These are phyloP conservation scores for Rousettus leschenaultii DNA, from an alignment of 2,113 vertebrate species.

Conservation along the genomic window DNA sequence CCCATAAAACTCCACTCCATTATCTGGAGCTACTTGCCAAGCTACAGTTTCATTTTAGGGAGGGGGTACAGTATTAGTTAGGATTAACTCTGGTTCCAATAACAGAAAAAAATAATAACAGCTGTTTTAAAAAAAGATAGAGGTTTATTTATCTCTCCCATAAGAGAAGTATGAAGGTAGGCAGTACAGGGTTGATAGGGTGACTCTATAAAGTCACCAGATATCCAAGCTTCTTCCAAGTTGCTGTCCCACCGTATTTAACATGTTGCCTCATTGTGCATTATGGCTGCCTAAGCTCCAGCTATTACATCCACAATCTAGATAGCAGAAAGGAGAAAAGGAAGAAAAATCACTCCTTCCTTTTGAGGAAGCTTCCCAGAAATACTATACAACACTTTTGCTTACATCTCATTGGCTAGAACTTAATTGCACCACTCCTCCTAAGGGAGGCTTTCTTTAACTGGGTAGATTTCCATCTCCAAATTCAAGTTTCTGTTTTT, in stretches of 20 bases:
- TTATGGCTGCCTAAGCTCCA: not conserved
- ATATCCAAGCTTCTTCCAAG: not conserved
- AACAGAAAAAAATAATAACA: not conserved
- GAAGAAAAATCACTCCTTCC: not conserved
- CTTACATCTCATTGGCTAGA: not conserved
- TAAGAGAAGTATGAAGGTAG: not conserved
- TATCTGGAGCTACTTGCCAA: slow-evolving; percentile 15
- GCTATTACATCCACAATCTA: not conserved
- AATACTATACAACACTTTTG: not conserved
- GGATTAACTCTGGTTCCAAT: not conserved
- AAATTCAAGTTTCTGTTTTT: not conserved
- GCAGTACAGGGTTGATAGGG: not conserved
- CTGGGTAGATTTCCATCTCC: not conserved
- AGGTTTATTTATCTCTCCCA: not conserved
- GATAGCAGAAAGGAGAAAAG: not conserved
- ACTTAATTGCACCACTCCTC: not conserved
- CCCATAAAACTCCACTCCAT: not conserved
- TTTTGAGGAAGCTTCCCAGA: slow-evolving; percentile 42
- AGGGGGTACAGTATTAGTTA: not conserved
- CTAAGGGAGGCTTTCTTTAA: not conserved
- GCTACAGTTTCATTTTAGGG: not conserved
- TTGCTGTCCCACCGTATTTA: not conserved
- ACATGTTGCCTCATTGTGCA: not conserved
- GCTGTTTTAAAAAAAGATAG: not conserved
- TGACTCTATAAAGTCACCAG: not conserved